Percentiles rank a stretch among this genome's conserved stretches.
These are phyloP conservation scores for Leptodactylus fuscus DNA, from an alignment of 2,113 vertebrate species.

Conservation along the genomic window DNA sequence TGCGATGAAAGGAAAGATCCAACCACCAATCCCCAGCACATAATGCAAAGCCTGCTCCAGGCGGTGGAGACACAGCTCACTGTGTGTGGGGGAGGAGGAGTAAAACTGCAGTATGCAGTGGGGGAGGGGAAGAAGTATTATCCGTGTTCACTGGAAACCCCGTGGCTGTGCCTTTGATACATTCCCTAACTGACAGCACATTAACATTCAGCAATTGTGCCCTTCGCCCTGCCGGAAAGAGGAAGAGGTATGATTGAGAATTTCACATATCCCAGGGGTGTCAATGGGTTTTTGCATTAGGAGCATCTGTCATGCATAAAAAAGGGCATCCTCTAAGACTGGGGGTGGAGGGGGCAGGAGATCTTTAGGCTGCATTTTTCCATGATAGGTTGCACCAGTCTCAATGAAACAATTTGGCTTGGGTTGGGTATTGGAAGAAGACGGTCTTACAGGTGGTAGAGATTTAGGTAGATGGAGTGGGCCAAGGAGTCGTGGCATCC, in stretches of 20 bases:
- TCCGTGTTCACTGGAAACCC: constrained; percentile 54
- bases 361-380: too few species aligned
- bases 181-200: constrained; percentile 60
- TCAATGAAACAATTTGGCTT: not conserved
- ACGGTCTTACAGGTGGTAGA: not conserved
- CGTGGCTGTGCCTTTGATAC: constrained; percentile 57
- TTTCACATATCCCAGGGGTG: constrained; percentile 54
- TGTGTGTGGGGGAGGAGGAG: constrained; percentile 54
- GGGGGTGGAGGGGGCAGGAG: constrained; percentile 2
- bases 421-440: not conserved
- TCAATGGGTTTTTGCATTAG: constrained; percentile 28
- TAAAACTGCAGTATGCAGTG: constrained; percentile 53
- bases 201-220: constrained; percentile 57
- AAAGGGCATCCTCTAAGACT: constrained; percentile 14
- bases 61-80: constrained; percentile 50
- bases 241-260: constrained; percentile 58
- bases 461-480: not conserved
- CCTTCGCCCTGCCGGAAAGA: constrained; percentile 56
- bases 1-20: constrained; percentile 36
- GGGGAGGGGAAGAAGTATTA: constrained; percentile 47
- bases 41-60: constrained; percentile 43
- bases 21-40: constrained; percentile 43
- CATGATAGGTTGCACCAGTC: not conserved
- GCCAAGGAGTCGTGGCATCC: not conserved
- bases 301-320: constrained; percentile 36